These are phyloP conservation scores for Pseudoatta argentina DNA, from an alignment of 1,140 invertebrate species.

Conservation along the genomic window DNA sequence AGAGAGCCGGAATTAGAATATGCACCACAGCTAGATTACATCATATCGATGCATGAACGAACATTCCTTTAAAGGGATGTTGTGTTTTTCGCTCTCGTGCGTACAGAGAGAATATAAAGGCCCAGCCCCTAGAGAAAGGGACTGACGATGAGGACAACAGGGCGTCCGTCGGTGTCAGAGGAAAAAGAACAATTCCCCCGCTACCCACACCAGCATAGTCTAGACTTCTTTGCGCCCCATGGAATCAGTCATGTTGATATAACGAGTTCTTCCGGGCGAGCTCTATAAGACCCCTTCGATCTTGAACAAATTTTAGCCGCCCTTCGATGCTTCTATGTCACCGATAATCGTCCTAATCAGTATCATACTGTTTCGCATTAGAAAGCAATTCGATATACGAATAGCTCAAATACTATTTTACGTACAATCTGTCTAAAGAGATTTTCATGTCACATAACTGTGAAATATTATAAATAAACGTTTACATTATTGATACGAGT, in stretches of 20 bases:
- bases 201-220: constrained; percentile 13
- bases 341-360: constrained; percentile 33
- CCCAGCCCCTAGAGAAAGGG: neutral
- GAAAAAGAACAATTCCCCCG: constrained; percentile 54
- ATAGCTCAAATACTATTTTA: neutral
- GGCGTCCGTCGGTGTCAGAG: neutral
- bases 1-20: no score
- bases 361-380: neutral
- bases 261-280: constrained; percentile 50
- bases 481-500: neutral
- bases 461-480: neutral
- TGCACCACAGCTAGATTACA: neutral
- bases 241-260: constrained; percentile 14
- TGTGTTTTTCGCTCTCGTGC: neutral
- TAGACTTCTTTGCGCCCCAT: constrained; percentile 21
- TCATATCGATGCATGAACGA: neutral
- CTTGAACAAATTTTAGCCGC: constrained; percentile 20
- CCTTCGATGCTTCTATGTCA: constrained; percentile 44
- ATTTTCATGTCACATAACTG: neutral
- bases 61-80: constrained; percentile 60
- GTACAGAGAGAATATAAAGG: constrained; percentile 8
- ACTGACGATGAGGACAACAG: neutral
- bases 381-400: neutral
- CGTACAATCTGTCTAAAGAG: neutral
- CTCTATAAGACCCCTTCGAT: constrained; percentile 39